phyloP scores from a whole-genome alignment of 2,797 vertebrate species.

The Hemitrygon akajei region DNA sequence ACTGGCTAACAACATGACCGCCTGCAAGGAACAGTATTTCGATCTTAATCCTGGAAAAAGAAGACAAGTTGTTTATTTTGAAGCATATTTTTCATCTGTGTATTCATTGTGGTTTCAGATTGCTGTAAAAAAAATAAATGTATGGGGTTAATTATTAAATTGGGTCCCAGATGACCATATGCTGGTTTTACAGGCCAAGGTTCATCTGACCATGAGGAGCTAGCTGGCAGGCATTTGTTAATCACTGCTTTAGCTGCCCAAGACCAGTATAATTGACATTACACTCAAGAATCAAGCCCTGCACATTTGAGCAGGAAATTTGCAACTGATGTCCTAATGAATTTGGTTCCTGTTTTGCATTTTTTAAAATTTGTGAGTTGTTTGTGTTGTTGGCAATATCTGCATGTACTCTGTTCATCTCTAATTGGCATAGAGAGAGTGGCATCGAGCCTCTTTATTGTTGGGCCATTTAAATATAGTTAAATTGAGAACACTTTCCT shows the following conservation, averaged over 20 bases:
- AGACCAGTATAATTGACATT: neutral
- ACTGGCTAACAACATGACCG: conserved; percentile 70
- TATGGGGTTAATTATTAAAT: neutral
- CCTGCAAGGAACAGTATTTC: conserved; percentile 67
- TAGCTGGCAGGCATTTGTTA: neutral
- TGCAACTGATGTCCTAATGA: neutral
- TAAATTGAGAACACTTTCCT: too few relatives aligned
- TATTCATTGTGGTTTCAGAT: neutral
- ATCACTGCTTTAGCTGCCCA: neutral
- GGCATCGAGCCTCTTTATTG: too few relatives aligned
- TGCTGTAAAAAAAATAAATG: neutral
- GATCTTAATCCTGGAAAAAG: conserved; percentile 70
- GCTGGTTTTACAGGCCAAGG: neutral
- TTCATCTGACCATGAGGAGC: neutral
- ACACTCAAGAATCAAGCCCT: neutral
- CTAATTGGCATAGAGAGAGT: too few relatives aligned
- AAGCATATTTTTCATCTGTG: neutral
- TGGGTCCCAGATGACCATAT: neutral
- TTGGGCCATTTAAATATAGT: too few relatives aligned
- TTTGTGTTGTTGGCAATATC: too few relatives aligned
- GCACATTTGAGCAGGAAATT: neutral
- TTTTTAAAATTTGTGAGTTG: neutral
- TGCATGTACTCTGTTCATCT: too few relatives aligned
- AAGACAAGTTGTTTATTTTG: conserved; percentile 54
- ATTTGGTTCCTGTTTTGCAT: neutral